Percentiles rank a stretch among this genome's conserved stretches.
phyloP scores from a whole-genome alignment of 2,888 invertebrate species.

The Palloptera scutellata region DNA sequence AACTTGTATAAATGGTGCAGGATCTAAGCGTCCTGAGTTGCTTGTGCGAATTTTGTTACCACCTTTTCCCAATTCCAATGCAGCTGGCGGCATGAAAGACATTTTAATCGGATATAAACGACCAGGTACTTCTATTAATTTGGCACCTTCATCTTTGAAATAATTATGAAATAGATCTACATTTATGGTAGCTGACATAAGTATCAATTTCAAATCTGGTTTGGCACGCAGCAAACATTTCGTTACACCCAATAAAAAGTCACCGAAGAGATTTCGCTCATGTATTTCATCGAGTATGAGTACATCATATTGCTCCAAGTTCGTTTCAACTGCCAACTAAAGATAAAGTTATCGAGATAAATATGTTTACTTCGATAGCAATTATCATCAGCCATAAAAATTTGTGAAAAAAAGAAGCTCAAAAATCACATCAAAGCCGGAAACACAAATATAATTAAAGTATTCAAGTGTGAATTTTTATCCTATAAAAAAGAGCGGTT shows the following conservation, averaged over 20 bases:
- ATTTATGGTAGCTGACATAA: conserved; percentile 99
- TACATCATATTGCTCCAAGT: conserved; percentile 85
- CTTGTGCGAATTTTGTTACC: conserved; percentile 57
- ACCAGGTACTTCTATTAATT: conserved; percentile 92
- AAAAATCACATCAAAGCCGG: too few species aligned
- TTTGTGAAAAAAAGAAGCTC: too few species aligned
- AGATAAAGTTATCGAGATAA: not conserved
- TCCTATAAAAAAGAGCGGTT: too few species aligned
- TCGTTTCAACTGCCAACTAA: conserved; percentile 83
- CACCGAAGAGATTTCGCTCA: conserved; percentile 94
- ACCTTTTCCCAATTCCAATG: conserved; percentile 66
- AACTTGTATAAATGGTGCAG: conserved; percentile 91
- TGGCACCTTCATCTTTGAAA: conserved; percentile 82
- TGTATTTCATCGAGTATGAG: conserved; percentile 97
- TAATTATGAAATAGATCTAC: conserved; percentile 91
- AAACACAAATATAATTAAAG: too few species aligned
- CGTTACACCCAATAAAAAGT: conserved; percentile 91
- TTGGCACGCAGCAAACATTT: conserved; percentile 88
- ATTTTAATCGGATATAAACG: conserved; percentile 92
- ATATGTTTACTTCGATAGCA: not conserved
- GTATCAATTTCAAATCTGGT: conserved; percentile 82
- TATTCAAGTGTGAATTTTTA: too few species aligned
- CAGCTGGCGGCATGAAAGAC: conserved; percentile 77
- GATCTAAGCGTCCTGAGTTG: conserved; percentile 82
- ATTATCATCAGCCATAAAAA: too few species aligned